Percentiles rank a stretch among this genome's conserved stretches.
These are phyloP conservation scores for Burhinus oedicnemus DNA, from an alignment of 2,113 vertebrate species.

Conservation along the genomic window DNA sequence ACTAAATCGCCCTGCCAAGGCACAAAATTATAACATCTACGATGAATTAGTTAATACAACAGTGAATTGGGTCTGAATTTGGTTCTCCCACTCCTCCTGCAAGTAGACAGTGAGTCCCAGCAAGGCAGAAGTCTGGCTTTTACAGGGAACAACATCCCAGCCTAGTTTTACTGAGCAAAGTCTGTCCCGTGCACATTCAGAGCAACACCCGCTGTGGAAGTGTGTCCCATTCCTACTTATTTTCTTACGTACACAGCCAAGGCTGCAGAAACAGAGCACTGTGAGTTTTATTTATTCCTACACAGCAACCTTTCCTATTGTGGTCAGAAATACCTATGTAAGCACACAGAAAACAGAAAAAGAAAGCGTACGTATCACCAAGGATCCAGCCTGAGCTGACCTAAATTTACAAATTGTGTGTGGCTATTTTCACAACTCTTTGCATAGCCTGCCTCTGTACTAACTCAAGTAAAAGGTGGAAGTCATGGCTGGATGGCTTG, in stretches of 20 bases:
- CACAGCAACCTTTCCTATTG: not conserved
- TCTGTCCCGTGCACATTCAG: no score
- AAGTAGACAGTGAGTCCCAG: not conserved
- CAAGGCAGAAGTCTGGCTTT: not conserved
- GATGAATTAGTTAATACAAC: not conserved
- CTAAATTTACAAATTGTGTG: not conserved
- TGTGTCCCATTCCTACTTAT: not conserved
- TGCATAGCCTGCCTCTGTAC: not conserved
- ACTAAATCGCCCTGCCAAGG: not conserved
- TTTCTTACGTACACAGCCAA: not conserved
- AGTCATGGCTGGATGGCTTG: not conserved
- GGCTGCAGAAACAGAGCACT: not conserved
- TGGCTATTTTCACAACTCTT: not conserved
- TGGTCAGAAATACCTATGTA: not conserved
- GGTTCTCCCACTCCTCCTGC: not conserved
- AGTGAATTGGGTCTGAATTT: not conserved
- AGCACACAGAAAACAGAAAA: not conserved
- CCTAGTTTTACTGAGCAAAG: not conserved
- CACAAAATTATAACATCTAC: not conserved
- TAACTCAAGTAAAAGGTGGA: not conserved
- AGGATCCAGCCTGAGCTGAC: not conserved
- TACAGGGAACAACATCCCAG: not conserved
- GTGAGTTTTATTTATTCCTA: not conserved
- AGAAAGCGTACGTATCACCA: fast-evolving
- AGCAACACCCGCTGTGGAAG: not conserved